Evolutionary conservation across 2,888 invertebrate species (phyloP), one percentile per base, ranked within the genome.

Genomic region (Protodeltote pygarga): DNA sequence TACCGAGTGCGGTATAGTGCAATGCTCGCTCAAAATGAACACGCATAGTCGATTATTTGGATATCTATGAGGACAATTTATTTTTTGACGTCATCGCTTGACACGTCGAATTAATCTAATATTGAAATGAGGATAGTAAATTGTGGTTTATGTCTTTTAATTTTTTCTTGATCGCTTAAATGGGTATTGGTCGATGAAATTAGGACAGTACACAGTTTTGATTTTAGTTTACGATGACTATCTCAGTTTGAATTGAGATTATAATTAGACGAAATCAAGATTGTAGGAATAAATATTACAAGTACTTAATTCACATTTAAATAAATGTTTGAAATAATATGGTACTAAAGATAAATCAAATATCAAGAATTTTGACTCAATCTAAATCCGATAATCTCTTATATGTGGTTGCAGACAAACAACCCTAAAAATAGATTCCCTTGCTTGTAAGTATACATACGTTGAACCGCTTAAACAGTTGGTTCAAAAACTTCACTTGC

Each of bases 21-120:
- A 64, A 67, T 70, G 67, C 69, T 65, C 58, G 65, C 65, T 71
- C 51, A 52, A 68, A 53, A 54, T 65, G 73, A 67, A 74, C 73
- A 73, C 67, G 68, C 71, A 67, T 69, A 66, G 68, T 78, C 76
- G 74, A 78, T 80, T 79, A 78, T 61, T 52, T 52, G 65, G 50
- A 50, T 55, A 70, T 74, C 69, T 57, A 65, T 63, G 66, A 70
- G 52, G 71, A 69, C 66, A 71, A 63, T 73, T 70, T 73, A 70
- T 66, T 59, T 54, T 61, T 64, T 59, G 45, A 51, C 52, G 49
- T 55, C 54, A 57, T 32, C 40, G 24, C 52, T 53, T 59, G 66
- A 73, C 61, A 64, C 59, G 47, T 65, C 33, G 38, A 37, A 57
- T 66, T 73, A 72, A 74, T 76, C 67, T 71, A 63, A 66, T 76